Percentiles rank a stretch among this genome's conserved stretches.
Evolutionary conservation across 1,140 invertebrate species (phyloP).

Genomic region (Dinoponera quadriceps): DNA sequence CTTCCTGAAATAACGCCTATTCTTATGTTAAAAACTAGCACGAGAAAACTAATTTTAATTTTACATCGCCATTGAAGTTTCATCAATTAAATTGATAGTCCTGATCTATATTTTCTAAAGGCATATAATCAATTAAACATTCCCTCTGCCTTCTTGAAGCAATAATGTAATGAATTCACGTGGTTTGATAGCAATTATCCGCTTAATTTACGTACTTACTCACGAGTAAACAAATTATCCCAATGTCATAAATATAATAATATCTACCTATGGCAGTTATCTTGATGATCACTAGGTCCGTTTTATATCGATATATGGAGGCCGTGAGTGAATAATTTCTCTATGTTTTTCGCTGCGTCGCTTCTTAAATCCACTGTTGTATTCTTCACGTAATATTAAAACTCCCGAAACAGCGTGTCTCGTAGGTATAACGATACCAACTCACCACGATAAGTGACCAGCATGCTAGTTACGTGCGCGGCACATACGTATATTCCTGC

Average conservation of each 20-base stretch:
- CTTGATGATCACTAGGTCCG: background rate
- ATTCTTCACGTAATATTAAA: conserved; percentile 18
- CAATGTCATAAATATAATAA: conserved; percentile 10
- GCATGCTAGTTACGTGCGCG: background rate
- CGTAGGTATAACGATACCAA: background rate
- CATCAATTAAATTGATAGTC: background rate
- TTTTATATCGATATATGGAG: conserved; percentile 24
- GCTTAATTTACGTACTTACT: background rate
- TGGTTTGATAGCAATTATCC: background rate
- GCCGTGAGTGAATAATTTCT: background rate
- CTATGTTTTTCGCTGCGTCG: conserved; percentile 19
- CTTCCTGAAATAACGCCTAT: conserved; percentile 14
- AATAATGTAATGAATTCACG: background rate
- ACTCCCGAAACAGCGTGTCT: background rate
- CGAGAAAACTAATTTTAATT: background rate
- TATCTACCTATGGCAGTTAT: conserved; percentile 31
- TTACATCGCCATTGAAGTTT: background rate
- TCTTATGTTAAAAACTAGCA: background rate
- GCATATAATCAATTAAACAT: background rate
- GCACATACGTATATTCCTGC: conserved; percentile 15
- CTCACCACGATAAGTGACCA: background rate
- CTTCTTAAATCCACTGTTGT: background rate
- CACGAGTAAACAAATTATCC: background rate
- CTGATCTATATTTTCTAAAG: background rate
- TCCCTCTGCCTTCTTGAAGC: no score